Evolutionary conservation across 2,888 invertebrate genomes (phyloP), one percentile per base, ranked within the genome.

Genomic region (Eupeodes luniger): DNA sequence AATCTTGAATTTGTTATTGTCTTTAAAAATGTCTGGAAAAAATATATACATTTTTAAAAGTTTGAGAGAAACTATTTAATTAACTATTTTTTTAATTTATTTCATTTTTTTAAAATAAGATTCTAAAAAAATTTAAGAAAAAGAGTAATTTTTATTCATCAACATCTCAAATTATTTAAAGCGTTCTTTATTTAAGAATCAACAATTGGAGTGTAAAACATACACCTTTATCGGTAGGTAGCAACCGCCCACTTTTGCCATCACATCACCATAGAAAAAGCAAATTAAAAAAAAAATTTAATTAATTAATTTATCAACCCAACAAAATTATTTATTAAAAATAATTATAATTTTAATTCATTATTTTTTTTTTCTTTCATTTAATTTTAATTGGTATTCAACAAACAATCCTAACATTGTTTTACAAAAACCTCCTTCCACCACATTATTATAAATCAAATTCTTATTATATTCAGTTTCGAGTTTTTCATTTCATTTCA

Each of bases 171-270:
- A 90, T 70, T 87, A 91, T 91, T 91, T 90, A 90, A 89, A 91
- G 90, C 89, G 78, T 88, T 75, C 76, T 87, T 84, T 85, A 91
- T 92, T 85, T 91, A 93, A 92, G 91, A 91, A 89, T 90, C 90
- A 88, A 87, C 91, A 91, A 90, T 91, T 91, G 92, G 93, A 92
- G 89, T 91, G 85, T 91, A 90, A 90, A 90, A 91, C 90, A 90
- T 90, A 89, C 90, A 91, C 89, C 90, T 91, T 90, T 90, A 91
- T 90, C 91, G 93, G 92, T 93, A 92, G 92, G 93, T 93, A 92
- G 91, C 90, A 89, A 90, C 75, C 66, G 74, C 70, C 64, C 80
- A 81, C 77, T 84, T 66, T 89, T 89, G 89, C 85, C 83, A 88
- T 85, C 85, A 85, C 81, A 88, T 89, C 82, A 85, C 84, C 81